phyloP scores from a whole-genome alignment of 2,113 vertebrate species.

The Callorhinus ursinus region DNA sequence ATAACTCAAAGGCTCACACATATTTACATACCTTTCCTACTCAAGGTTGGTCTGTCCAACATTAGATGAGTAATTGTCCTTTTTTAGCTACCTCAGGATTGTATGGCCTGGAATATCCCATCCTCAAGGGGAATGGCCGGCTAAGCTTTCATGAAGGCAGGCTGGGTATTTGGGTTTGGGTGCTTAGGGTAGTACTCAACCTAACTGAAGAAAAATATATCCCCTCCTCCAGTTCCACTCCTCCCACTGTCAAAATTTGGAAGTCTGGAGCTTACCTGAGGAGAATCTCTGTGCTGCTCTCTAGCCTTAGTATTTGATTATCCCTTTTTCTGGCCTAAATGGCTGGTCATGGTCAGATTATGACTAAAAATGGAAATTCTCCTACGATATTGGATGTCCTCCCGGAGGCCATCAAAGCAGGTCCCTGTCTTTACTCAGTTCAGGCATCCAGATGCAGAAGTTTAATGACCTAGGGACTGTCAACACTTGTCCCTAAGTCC shows the following conservation, averaged over 20 bases:
- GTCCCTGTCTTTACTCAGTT: neutral
- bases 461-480: neutral
- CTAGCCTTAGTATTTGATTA: neutral
- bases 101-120: neutral
- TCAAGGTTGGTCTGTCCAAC: neutral
- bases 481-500: neutral
- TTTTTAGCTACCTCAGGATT: neutral
- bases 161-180: neutral
- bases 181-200: neutral
- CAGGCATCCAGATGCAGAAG: neutral
- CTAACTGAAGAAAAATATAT: neutral
- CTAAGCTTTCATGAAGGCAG: neutral
- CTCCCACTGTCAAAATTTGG: neutral
- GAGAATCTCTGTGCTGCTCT: neutral
- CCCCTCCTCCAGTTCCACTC: neutral
- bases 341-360: neutral
- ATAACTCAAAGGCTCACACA: neutral
- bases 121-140: neutral
- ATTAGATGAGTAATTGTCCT: neutral
- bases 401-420: neutral
- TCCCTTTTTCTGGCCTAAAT: neutral
- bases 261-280: neutral
- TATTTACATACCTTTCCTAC: neutral
- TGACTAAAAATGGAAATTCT: neutral
- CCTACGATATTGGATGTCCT: neutral